phyloP scores from a whole-genome alignment of 2,797 vertebrate genomes.

The Fringilla coelebs region DNA sequence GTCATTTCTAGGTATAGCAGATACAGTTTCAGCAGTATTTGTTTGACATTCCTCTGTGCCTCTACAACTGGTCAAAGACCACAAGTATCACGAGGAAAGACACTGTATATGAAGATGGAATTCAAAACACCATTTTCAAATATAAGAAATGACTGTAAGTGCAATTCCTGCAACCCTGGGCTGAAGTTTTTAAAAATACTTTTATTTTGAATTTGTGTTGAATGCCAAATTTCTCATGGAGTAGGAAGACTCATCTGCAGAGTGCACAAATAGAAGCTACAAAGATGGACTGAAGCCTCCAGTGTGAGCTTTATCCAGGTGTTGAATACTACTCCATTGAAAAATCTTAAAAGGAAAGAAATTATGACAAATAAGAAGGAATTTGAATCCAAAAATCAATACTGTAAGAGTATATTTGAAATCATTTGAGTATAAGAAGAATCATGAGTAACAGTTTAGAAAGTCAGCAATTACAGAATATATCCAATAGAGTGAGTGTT shows the following conservation, averaged over 20 bases:
- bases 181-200: neutral
- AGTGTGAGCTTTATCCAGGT: neutral
- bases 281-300: neutral
- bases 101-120: neutral
- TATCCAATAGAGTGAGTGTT: neutral
- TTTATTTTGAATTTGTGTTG: neutral
- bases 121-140: neutral
- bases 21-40: constrained; percentile 82
- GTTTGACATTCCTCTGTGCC: constrained; percentile 66
- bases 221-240: neutral
- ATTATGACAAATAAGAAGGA: neutral
- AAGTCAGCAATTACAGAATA: neutral
- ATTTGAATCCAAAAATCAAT: neutral
- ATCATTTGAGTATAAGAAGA: neutral
- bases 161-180: neutral
- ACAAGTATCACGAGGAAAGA: neutral
- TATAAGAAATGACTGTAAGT: neutral
- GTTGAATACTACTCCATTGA: neutral
- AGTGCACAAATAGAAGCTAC: neutral
- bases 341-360: neutral
- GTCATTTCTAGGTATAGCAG: constrained; percentile 83
- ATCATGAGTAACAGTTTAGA: neutral
- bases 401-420: neutral
- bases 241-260: neutral
- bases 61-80: neutral